Evolutionary conservation across 2,888 invertebrate species (phyloP), one percentile per base, ranked within the genome.

Genomic region (Volucella zonaria): DNA sequence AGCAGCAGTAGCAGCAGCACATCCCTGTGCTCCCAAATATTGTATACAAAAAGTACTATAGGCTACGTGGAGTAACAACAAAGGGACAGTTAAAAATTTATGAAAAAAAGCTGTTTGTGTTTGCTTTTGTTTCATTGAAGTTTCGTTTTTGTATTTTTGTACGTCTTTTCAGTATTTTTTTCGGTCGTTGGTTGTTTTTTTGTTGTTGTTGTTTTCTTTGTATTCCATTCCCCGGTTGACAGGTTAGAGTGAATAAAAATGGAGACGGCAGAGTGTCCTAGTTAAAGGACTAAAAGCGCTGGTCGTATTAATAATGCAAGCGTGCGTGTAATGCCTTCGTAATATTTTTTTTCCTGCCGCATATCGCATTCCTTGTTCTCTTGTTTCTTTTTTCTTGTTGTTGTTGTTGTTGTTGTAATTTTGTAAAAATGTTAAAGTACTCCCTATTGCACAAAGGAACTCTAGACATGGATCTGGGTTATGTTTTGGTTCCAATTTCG

Each of bases 301-400:
- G 67, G 71, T 73, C 85, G 73, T 85, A 85, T 85, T 81, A 80
- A 85, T 85, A 85, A 80, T 85, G 76, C 68, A 85, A 81, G 81
- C 43, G 76, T 80, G 85, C 85, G 85, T 85, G 85, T 85, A 81
- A 85, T 73, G 85, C 73, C 59, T 67, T 58, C 76, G 85, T 76
- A 77, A 85, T 76, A 76, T 58, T 68, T 68, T 56, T 78, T 66
- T 67, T 74, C 74, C 40, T 61, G 42, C 52, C 10, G 3, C 45
- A 51, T 40, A 42, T 73, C 40, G 38, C 47, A 51, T 62, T 52
- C 78, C 74, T 73, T 74, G 73, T 62, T 51, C n/a, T 51, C 18
- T 23, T 23, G 18, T 64, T 18, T 18, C 15, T 73, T 73, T 73
- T 40, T 75, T n/a, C n/a, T n/a, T 38, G 11, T 42, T 71, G 49